Evolutionary conservation across 92 coral and sea anemone genomes (phyloP), one percentile per base, ranked within the genome.

Genomic region (Porites lobata): DNA sequence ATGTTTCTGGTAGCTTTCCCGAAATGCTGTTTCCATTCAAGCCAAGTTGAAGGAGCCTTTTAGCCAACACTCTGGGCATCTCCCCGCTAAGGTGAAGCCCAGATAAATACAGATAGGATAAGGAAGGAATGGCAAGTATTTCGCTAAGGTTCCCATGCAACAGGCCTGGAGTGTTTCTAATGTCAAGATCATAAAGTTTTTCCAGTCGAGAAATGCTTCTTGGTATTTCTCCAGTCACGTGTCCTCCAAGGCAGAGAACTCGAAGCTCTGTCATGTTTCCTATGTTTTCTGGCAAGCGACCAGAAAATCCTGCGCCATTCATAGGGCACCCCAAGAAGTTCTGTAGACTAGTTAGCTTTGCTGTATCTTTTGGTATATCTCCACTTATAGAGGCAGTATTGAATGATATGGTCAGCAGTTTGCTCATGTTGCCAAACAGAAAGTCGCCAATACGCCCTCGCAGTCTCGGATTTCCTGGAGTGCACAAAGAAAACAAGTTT

Each of bases 201-300:
- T 26, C 69, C n/a, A 92, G 21, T 76, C 61, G 69, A 13, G 88
- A 67, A 7, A 92, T 89, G 29, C 91, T 92, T 54, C 80, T 59
- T 1, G 93, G 95, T 75, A 92, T 74, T 86, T 43, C 21, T 9
- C 95, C 95, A 17, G 77, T 77, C 8, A 92, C 52, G n/a, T 71
- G 85, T n/a, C 86, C 95, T 50, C 90, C 88, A 10, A 92, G 76
- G 29, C 86, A 85, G 0, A 92, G 64, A 2, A 75, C 43, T 43
- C 86, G 78, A 17, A 89, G 77, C n/a, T 85, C 85, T 18, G 77
- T 85, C 88, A 89, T 80, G 47, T 92, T 92, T 3, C 93, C 95
- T 19, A 92, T 80, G 77, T 80, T 87, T 22, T 62, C 19, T 3
- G 95, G 95, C 53, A 92, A 57, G 29, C 17, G 50, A 8, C 95